Evolutionary conservation across 2,113 vertebrate species (phyloP).

Genomic region (Formicarius rufipectus): DNA sequence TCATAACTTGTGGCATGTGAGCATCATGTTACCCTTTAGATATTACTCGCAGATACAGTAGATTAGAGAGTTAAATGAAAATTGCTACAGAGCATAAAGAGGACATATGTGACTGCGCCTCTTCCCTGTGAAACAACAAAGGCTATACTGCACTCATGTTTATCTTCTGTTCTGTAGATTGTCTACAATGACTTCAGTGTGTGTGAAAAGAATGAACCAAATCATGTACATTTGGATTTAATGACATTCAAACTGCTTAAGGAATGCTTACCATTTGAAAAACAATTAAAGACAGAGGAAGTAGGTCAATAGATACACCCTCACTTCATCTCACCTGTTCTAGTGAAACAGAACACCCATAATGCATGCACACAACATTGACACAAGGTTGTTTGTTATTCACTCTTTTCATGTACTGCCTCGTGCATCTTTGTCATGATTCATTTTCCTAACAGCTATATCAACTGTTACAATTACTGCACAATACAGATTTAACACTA

Average conservation of each 20-base stretch:
- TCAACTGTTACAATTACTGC: constrained; percentile 57
- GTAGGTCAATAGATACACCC: not conserved
- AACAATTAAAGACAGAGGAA: not conserved
- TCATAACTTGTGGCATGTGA: not conserved
- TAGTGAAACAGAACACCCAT: not conserved
- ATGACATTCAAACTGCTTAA: not conserved
- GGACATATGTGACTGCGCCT: not conserved
- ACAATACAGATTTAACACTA: constrained; percentile 48
- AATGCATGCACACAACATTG: not conserved
- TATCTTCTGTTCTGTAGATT: not conserved
- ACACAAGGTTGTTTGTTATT: constrained; percentile 23
- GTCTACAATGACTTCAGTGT: not conserved
- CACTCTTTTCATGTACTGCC: not conserved
- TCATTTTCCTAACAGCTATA: constrained; percentile 60
- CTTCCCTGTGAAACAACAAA: not conserved
- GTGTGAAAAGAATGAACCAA: not conserved
- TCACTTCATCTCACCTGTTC: constrained; percentile 1
- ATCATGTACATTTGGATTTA: not conserved
- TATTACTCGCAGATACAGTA: not conserved
- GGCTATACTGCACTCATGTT: accelerated
- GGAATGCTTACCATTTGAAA: not conserved
- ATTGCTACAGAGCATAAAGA: not conserved
- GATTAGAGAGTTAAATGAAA: not conserved
- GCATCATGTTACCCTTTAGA: not conserved
- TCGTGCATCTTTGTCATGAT: constrained; percentile 41